These are phyloP conservation scores for human DNA, from an alignment of 2,113 vertebrate species.

Conservation along the genomic window DNA sequence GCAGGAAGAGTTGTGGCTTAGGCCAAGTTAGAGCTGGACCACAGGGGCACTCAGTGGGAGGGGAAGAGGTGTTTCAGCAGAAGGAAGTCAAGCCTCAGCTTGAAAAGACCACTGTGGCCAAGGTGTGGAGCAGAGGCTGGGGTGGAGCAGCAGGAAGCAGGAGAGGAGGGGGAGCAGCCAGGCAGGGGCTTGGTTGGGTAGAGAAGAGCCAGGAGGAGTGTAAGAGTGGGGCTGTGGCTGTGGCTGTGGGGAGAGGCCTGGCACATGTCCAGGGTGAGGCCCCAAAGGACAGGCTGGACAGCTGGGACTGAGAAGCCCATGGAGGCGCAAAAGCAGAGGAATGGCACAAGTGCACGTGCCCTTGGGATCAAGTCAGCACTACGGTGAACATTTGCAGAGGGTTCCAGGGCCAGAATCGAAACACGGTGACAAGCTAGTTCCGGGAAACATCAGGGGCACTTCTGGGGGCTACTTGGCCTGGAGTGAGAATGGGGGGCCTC, in stretches of 20 bases:
- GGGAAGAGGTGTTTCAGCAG: too few species aligned
- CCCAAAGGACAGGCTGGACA: background rate
- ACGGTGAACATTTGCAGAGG: background rate
- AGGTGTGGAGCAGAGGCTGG: too few species aligned
- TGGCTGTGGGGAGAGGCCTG: background rate
- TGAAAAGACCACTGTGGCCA: too few species aligned
- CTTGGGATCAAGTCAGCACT: background rate
- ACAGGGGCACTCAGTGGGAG: too few species aligned
- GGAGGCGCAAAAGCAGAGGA: background rate
- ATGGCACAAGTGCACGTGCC: too few species aligned
- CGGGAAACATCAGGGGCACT: background rate
- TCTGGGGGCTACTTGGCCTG: background rate
- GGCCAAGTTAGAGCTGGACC: too few species aligned
- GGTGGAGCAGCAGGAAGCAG: too few species aligned
- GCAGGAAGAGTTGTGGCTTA: too few species aligned
- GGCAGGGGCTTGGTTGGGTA: background rate
- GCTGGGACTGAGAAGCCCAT: background rate
- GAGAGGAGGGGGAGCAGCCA: too few species aligned
- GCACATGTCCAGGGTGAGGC: background rate
- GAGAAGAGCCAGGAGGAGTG: too few species aligned
- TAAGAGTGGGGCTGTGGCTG: background rate
- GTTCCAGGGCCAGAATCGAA: background rate
- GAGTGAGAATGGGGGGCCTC: background rate
- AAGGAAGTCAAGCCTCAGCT: too few species aligned
- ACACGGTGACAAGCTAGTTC: rapidly evolving